Base-by-base conservation (phyloP, 1,140 invertebrate species). In the Aphaenogaster rudis region DNA sequence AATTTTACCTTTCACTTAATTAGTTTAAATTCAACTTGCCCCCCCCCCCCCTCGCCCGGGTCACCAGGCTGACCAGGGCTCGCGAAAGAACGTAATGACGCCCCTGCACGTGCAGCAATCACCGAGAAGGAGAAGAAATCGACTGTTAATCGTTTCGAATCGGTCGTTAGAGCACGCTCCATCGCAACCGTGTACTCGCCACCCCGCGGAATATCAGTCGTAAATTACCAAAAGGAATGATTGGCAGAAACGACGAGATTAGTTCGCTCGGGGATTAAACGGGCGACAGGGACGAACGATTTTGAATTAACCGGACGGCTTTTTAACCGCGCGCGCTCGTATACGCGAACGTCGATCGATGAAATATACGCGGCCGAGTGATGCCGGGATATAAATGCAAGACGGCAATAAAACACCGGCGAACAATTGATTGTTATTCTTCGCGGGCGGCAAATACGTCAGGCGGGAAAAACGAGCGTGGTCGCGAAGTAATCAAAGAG, bases 381-480 rank as follows among this genome's bases (percentile, higher is more conserved):
- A 74, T n/a, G 67, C n/a, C 5, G 54, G 15, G 67, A 50, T 48
- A 28, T 61, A 76, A 84, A 59, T 61, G 15, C 54, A 82, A 82
- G 80, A 74, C 36, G 80, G 67, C 54, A 67, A 82, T 82, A 82
- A 82, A 74, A 48, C 54, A 61, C 21, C 17, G 54, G 5, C 11
- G 67, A 76, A 84, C 80, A 84, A 84, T 84, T 84, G 69, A 84
- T 84, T 84, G 57, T 84, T 63, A 84, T 84, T 84, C 69, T 48
- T 61, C 69, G 48, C n/a, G 39, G 42, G 33, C 69, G n/a, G 33
- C 45, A 28, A 82, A 50, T 84, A 61, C 33, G 69, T 84, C 80
- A 63, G 80, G 67, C n/a, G 67, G 28, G n/a, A 74, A 69, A 28
- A 74, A 74, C 54, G 54, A 61, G 67, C 66, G 79, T 69, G 36